Base-by-base conservation (phyloP, 1,140 invertebrate genomes). In the Drosophila subpulchrella region DNA sequence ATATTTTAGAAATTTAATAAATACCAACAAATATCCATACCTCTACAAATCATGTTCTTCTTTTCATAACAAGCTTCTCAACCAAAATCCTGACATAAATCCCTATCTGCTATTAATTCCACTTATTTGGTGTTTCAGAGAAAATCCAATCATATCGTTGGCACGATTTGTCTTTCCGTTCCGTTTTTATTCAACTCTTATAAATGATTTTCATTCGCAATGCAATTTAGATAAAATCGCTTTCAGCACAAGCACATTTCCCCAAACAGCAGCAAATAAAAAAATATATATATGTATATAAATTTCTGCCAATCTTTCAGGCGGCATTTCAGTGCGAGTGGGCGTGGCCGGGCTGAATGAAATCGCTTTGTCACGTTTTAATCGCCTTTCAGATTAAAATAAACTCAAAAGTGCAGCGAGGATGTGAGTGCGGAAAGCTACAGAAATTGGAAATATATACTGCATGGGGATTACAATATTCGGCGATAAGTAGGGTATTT, bases 191-290 rank as follows among this genome's bases (percentile, higher is more conserved):
- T 53, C 27, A 66, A 60, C 53, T 66, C 44, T 72, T 62, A 78
- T 75, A 81, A 85, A 85, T 85, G 75, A 66, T 70, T 81, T 84
- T 67, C 46, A 66, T 62, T 50, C 58, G 46, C 75, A 36, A 55
- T 75, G 82, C 75, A 85, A 86, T 86, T 86, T 78, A 72, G 78
- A 72, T 81, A 51, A 47, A 72, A 85, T 72, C 81, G 53, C 66
- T 80, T 57, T 76, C 36, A 44, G 38, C 27, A 10, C 15, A 60
- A 75, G 38, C n/a, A 27, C 65, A 42, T 63, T 61, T 57, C 42
- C 36, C 34, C 57, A 38, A 58, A 50, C 46, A 58, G n/a, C 27
- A 54, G 13, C 13, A 44, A 51, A 66, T 30, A 75, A 57, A 61
- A 2, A 27, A 27, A 27, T 27, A 5, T 27, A 24, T 24, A 5